These are phyloP conservation scores for Amaurobius ferox DNA, from an alignment of 2,888 invertebrate genomes.

Conservation along the genomic window DNA sequence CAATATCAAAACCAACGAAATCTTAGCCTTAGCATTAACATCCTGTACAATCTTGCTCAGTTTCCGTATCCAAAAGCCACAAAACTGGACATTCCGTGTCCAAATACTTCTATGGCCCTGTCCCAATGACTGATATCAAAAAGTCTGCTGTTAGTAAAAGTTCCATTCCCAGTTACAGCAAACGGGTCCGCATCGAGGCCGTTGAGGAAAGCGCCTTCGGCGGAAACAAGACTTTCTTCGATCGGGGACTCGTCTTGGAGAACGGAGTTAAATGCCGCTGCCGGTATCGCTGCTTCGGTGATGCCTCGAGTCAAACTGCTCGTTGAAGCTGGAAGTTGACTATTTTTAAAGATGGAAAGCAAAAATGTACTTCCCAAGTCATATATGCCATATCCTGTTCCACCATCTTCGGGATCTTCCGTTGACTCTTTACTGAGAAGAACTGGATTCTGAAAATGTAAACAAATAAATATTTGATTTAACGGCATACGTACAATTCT, in stretches of 20 bases:
- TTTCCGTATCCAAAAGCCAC: not conserved
- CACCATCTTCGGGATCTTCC: not conserved
- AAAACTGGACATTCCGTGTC: not conserved
- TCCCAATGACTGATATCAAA: not conserved
- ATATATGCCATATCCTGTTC: not conserved
- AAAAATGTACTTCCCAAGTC: not conserved
- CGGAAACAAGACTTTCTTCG: not conserved
- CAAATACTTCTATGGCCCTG: not conserved
- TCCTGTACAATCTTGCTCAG: no score
- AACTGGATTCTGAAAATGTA: no score
- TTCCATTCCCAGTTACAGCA: not conserved
- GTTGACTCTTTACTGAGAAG: no score
- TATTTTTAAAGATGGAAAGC: not conserved
- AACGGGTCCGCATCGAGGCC: not conserved
- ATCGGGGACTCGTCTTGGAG: not conserved
- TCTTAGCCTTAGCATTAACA: no score
- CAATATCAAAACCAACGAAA: no score
- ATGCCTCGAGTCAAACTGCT: not conserved
- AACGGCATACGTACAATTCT: no score
- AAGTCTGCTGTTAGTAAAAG: not conserved
- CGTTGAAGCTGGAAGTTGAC: not conserved
- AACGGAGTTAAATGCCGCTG: not conserved
- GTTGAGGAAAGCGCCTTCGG: not conserved
- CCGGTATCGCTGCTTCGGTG: not conserved
- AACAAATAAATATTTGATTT: no score